These are phyloP conservation scores for Lampropteryx suffumata DNA, from an alignment of 2,888 invertebrate genomes.

Conservation along the genomic window DNA sequence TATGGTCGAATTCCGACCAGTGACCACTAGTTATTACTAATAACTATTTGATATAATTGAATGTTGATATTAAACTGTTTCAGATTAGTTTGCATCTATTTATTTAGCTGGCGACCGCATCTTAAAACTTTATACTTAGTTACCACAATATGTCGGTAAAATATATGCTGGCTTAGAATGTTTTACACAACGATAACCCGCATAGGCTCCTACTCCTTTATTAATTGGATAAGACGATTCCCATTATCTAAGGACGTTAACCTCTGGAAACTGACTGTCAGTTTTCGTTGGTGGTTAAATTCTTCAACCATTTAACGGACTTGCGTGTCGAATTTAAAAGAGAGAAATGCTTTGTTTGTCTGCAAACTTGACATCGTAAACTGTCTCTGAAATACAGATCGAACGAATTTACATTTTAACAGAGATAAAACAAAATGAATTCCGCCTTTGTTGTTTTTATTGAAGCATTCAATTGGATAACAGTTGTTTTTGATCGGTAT, in stretches of 20 bases:
- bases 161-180: no score
- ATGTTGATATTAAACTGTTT: no score
- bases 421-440: constrained; percentile 10
- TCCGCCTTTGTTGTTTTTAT: constrained; percentile 3
- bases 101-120: no score
- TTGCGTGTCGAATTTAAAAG: constrained; percentile 21
- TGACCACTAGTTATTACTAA: no score
- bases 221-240: constrained; percentile 12
- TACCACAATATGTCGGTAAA: no score
- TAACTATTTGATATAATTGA: no score
- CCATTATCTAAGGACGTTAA: constrained; percentile 27
- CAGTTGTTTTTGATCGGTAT: constrained; percentile 3
- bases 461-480: constrained; percentile 7
- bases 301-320: constrained; percentile 17
- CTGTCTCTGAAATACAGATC: constrained; percentile 15
- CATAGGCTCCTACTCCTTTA: constrained; percentile 2
- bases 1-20: no score
- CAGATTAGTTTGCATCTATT: no score
- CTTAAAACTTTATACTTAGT: no score
- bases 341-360: constrained; percentile 5
- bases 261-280: constrained; percentile 11
- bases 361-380: constrained; percentile 9
- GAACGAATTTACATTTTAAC: constrained; percentile 22
- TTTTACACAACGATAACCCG: constrained; percentile 5
- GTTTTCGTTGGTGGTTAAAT: constrained; percentile 9